Evolutionary conservation across 2,113 vertebrate genomes (phyloP).

Genomic region (Heteronetta atricapilla): DNA sequence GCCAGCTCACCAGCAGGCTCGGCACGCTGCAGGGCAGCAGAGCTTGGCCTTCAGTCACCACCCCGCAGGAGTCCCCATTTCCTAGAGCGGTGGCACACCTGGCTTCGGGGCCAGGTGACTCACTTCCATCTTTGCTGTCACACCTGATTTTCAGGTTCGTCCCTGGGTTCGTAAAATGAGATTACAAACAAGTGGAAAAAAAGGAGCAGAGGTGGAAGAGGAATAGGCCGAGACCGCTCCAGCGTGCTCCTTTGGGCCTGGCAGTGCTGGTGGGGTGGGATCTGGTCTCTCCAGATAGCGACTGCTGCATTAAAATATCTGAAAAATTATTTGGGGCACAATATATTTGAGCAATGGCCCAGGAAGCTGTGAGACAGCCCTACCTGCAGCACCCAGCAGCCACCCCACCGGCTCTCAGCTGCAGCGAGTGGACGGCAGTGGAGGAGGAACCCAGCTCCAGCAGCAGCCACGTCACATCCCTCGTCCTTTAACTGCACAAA

Average conservation of each 20-base stretch:
- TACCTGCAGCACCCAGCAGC: not conserved
- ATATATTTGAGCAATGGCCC: fast-evolving
- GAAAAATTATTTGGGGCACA: not conserved
- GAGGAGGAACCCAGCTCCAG: not conserved
- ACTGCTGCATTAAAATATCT: not conserved
- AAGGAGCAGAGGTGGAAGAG: not conserved
- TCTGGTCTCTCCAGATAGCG: not conserved
- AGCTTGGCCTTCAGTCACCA: not conserved
- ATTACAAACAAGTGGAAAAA: not conserved
- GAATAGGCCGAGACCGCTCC: not conserved
- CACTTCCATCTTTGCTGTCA: not conserved
- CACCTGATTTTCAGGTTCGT: constrained; percentile 30
- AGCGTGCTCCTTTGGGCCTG: fast-evolving
- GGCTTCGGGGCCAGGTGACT: not conserved
- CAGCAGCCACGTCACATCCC: not conserved
- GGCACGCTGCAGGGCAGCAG: not conserved
- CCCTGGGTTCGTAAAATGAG: not conserved
- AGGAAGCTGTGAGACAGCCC: not conserved
- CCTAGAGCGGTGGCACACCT: not conserved
- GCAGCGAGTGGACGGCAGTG: fast-evolving
- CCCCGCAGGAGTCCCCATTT: not conserved
- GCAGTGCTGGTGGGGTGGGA: not conserved
- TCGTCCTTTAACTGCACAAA: not conserved
- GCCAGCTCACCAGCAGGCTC: not conserved
- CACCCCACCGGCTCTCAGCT: not conserved